A percentile compares a stretch with the other conserved stretches of the same genome.
These are phyloP conservation scores for Eclectus roratus DNA, from an alignment of 2,113 vertebrate genomes.

Conservation along the genomic window DNA sequence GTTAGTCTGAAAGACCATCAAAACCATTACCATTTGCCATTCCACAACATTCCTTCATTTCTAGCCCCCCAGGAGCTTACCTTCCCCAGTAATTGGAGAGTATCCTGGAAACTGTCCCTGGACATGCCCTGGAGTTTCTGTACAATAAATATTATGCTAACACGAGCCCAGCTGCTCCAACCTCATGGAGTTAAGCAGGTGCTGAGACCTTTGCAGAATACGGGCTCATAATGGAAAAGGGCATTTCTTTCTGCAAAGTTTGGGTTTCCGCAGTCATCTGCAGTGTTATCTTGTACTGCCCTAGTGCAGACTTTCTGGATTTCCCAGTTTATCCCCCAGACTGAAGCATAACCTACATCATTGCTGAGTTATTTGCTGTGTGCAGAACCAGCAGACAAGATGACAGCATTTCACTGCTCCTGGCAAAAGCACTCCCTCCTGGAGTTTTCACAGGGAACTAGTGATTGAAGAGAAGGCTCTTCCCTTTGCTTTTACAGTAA, in stretches of 20 bases:
- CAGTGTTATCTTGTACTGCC: neutral
- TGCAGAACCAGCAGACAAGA: neutral
- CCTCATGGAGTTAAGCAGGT: neutral
- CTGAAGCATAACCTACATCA: accelerated
- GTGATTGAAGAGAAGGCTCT: neutral
- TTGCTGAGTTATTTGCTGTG: neutral
- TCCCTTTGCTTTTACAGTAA: neutral
- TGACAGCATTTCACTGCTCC: accelerated
- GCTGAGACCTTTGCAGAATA: neutral
- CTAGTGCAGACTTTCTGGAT: neutral
- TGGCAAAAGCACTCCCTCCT: neutral
- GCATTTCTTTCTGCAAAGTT: neutral
- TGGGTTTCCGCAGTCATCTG: neutral
- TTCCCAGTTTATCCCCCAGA: neutral
- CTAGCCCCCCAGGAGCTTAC: neutral
- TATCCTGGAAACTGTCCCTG: neutral
- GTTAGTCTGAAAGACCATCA: constrained; percentile 81
- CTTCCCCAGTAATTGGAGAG: neutral
- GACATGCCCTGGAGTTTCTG: neutral
- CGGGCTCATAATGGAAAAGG: accelerated
- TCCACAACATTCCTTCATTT: neutral
- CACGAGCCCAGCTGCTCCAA: neutral
- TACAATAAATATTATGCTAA: accelerated
- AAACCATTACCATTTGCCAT: neutral
- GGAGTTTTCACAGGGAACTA: neutral